phyloP scores from a whole-genome alignment of 1,140 invertebrate genomes.

The Pseudobourletiella spinata region DNA sequence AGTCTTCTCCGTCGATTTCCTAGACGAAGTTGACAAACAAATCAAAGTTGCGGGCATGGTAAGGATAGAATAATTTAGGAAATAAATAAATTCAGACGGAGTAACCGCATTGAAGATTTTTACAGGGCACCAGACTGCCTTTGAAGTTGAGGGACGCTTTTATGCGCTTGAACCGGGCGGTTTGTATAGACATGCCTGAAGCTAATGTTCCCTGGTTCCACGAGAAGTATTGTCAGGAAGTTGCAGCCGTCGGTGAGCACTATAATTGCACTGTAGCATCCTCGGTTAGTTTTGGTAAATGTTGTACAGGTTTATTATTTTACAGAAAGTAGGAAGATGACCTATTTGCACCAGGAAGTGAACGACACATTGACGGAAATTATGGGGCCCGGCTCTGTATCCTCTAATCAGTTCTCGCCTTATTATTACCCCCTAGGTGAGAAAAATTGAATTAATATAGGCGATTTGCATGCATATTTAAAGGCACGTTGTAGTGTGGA shows the following conservation, averaged over 20 bases:
- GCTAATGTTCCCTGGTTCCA: constrained; percentile 56
- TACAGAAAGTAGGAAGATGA: constrained; percentile 11
- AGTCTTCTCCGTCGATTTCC: constrained; percentile 48
- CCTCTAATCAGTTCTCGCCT: constrained; percentile 34
- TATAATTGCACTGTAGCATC: no score
- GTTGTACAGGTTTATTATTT: background rate
- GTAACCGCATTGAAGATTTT: no score
- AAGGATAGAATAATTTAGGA: no score
- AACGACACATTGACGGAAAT: constrained; percentile 17
- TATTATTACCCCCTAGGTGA: constrained; percentile 39
- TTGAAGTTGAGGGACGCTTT: constrained; percentile 45
- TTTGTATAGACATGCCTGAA: constrained; percentile 51
- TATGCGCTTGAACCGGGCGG: constrained; percentile 53
- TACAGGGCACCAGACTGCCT: constrained; percentile 45
- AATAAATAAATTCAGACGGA: no score
- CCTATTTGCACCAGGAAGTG: constrained; percentile 30
- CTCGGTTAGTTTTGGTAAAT: constrained; percentile 1
- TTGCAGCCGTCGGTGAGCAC: background rate
- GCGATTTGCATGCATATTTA: background rate
- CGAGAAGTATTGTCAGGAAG: constrained; percentile 48
- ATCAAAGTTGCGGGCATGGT: constrained; percentile 46
- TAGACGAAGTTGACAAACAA: constrained; percentile 48
- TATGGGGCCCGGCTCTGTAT: constrained; percentile 25
- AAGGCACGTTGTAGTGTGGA: no score
- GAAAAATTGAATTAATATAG: background rate